Evolutionary conservation across 1,140 invertebrate genomes (phyloP).

Genomic region (Cydia splendana): DNA sequence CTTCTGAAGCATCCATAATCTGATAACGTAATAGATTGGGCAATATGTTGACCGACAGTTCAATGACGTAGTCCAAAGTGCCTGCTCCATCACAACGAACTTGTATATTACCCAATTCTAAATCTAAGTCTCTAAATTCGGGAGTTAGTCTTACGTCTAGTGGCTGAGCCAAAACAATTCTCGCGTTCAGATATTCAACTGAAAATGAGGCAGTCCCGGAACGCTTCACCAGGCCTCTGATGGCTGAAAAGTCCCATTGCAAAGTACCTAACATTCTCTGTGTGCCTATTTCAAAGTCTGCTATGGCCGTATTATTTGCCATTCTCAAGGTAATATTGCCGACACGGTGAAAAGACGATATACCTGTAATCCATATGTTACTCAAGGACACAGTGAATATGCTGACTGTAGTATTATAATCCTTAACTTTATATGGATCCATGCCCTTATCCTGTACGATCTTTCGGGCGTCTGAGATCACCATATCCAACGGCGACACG

Average conservation of each 20-base stretch:
- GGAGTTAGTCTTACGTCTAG: conserved; percentile 87
- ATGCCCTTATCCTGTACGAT: conserved; percentile 85
- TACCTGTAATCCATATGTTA: conserved; percentile 88
- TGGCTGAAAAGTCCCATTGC: conserved; percentile 87
- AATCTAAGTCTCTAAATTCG: conserved; percentile 85
- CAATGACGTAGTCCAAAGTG: conserved; percentile 89
- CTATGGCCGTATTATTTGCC: conserved; percentile 85
- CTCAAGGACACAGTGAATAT: conserved; percentile 84
- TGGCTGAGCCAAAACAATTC: conserved; percentile 85
- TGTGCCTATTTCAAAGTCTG: conserved; percentile 87
- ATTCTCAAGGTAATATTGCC: conserved; percentile 88
- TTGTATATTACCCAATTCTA: conserved; percentile 92
- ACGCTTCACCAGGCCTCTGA: conserved; percentile 84
- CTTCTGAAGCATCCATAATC: conserved; percentile 90
- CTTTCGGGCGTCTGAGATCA: conserved; percentile 86
- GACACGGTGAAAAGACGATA: conserved; percentile 89
- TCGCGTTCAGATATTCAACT: conserved; percentile 86
- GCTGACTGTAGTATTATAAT: conserved; percentile 86
- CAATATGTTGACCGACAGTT: conserved; percentile 88
- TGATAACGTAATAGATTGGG: conserved; percentile 91
- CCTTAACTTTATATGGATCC: conserved; percentile 86
- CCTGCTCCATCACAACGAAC: conserved; percentile 88
- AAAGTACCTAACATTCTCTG: conserved; percentile 87
- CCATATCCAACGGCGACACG: conserved; percentile 90
- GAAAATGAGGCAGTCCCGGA: conserved; percentile 87